Percentiles rank a stretch among this genome's conserved stretches.
These are phyloP conservation scores for Orestias chungarensis DNA, from an alignment of 2,797 vertebrate genomes.

Conservation along the genomic window DNA sequence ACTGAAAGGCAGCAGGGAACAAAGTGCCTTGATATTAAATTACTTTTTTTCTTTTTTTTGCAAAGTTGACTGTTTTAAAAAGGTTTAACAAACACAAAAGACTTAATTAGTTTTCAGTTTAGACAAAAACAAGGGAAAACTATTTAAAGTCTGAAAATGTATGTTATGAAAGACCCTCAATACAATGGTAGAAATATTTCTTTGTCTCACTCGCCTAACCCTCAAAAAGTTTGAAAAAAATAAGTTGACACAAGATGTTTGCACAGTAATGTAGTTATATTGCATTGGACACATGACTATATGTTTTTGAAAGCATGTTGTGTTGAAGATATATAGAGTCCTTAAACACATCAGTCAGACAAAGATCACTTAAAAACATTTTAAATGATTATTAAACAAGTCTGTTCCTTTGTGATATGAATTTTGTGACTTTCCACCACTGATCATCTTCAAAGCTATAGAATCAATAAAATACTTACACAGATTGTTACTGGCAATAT, in stretches of 20 bases:
- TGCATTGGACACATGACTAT: too few relatives aligned
- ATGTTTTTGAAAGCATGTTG: background rate
- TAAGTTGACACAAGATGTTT: background rate
- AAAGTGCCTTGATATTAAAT: background rate
- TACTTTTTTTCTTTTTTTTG: background rate
- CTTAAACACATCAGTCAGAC: background rate
- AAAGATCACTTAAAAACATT: background rate
- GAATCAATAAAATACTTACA: too few relatives aligned
- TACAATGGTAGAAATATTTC: background rate
- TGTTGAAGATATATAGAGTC: background rate
- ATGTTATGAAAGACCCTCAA: background rate
- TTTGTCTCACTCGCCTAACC: background rate
- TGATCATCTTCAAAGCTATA: background rate
- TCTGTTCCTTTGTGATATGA: background rate
- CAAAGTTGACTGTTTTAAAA: background rate
- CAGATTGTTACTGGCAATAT: too few relatives aligned
- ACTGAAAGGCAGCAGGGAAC: background rate
- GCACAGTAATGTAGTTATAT: background rate
- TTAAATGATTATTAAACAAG: too few relatives aligned
- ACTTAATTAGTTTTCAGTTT: background rate
- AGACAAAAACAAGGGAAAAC: background rate
- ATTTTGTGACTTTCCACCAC: background rate
- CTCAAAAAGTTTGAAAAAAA: too few relatives aligned
- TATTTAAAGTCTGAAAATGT: background rate
- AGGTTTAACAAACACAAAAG: constrained; percentile 1